Percentiles rank a stretch among this genome's conserved stretches.
Evolutionary conservation across 2,888 invertebrate species (phyloP).

Genomic region (Salpingus planirostris): DNA sequence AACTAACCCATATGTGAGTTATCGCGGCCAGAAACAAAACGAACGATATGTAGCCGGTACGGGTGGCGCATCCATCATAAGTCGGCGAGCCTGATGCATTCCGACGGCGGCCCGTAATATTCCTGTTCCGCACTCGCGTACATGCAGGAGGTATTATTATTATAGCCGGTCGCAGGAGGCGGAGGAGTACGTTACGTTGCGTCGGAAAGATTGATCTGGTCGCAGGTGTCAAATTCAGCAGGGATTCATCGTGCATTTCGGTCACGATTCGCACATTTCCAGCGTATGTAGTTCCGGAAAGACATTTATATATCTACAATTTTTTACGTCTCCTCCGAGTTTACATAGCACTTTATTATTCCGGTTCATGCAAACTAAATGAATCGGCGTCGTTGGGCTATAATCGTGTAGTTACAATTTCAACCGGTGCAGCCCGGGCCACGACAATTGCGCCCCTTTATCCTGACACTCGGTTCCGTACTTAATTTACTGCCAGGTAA

Average conservation of each 20-base stretch:
- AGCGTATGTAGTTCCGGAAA: slow-evolving; percentile 31
- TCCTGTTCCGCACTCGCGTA: too few relatives aligned
- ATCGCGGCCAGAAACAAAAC: slow-evolving; percentile 16
- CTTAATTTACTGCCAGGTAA: slow-evolving; percentile 8
- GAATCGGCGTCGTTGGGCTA: slow-evolving; percentile 2
- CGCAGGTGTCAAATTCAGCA: slow-evolving; percentile 32
- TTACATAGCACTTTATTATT: slow-evolving; percentile 16
- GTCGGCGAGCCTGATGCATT: slow-evolving; percentile 11
- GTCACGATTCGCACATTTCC: slow-evolving; percentile 33
- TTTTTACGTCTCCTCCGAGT: slow-evolving; percentile 14
- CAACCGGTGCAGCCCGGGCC: too few relatives aligned
- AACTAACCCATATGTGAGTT: slow-evolving; percentile 16
- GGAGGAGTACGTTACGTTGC: slow-evolving; percentile 5
- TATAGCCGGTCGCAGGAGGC: slow-evolving; percentile 3
- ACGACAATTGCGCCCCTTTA: not conserved
- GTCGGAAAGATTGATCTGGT: slow-evolving; percentile 29
- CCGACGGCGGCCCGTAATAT: slow-evolving; percentile 8
- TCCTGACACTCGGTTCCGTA: slow-evolving; percentile 5
- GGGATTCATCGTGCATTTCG: slow-evolving; percentile 28
- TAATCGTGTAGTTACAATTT: slow-evolving; percentile 2
- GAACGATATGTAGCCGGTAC: slow-evolving; percentile 17
- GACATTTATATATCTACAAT: slow-evolving; percentile 18
- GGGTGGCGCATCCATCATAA: slow-evolving; percentile 14
- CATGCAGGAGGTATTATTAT: too few relatives aligned
- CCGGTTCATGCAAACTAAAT: slow-evolving; percentile 14